Base-by-base conservation (phyloP, 35 echinoderm and acorn worm species). In the Lytechinus variegatus region DNA sequence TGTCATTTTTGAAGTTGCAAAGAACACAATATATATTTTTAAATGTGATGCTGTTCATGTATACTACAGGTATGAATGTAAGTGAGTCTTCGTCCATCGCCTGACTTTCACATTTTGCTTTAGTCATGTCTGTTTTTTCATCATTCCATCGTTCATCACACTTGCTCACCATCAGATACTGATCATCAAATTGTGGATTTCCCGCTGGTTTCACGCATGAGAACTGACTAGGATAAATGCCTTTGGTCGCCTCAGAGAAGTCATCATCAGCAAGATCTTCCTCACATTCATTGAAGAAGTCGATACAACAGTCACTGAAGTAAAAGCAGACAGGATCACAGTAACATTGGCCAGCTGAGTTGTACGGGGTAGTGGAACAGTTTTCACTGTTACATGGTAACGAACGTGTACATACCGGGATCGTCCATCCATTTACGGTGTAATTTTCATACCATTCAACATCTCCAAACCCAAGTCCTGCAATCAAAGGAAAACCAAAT, bases 251-350 rank as follows among this genome's bases (percentile, higher is more conserved):
- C 19, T 79, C 21, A 24, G 4, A 0, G 66, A 79, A 79, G 16
- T 4, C 4, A 5, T 79, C 66, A 79, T 79, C 66, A 79, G 8
- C 66, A 79, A 79, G 0, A 24, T n/a, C n/a, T 16, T 16, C n/a
- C 8, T 24, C 19, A 79, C 66, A 79, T 24, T 79, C 66, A 79
- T 24, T 79, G 14, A 79, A 7, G 6, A 24, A 79, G 66, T 79
- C 66, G 21, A 79, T 79, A 79, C 66, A 79, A 24, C 66, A 79
- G 66, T 79, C 66, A 1, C 24, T 79, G 66, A 79, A 79, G 8
- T 79, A 79, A 79, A 79, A 79, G 66, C 66, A 79, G 66, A n/a
- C n/a, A 79, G 66, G 66, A 79, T 79, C 66, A 79, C 66, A 79
- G 24, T 79, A 24, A 79, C 66, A 79, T 6, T 24, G 19, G n/a